Evolutionary conservation across 2,797 vertebrate genomes (phyloP), one percentile per base, ranked within the genome.

Genomic region (Squalus acanthias): DNA sequence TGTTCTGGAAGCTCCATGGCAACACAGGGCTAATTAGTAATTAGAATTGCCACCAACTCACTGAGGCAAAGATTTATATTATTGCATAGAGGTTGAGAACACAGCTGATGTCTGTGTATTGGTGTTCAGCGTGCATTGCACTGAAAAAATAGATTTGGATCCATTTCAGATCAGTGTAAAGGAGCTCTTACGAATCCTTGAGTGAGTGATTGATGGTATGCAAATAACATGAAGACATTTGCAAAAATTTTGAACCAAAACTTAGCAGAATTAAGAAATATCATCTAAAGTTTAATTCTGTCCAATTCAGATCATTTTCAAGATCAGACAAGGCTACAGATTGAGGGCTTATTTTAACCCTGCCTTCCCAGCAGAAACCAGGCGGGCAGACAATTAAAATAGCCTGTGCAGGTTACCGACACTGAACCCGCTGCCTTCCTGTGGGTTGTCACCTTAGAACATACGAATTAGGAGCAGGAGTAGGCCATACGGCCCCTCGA

Each of bases 41-140:
- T 95, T 95, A 95, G 74, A 95, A 76, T 76, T 95, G 70, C 94
- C 94, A 95, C 94, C 94, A 95, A 95, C 94, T 95, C 94, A 74
- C 94, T 76, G 94, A 95, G 72, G 76, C 94, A 95, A 95, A 95
- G 94, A 95, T 95, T 95, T 95, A 95, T 95, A 76, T 95, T 95
- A 95, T 95, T 95, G 94, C 26, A 95, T 57, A 33, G 72, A 95
- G 70, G 70, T 95, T 95, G 94, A 95, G 50, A 95, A 70, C 94
- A 76, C 94, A 95, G 94, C 94, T 95, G 94, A 95, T 95, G 70
- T 60, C 46, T 50, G 24, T 95, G 94, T 60, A 57, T 76, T 74
- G 70, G 94, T 76, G 94, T 76, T 95, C 72, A 76, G 70, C 70
- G 50, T 95, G 94, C 50, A 33, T 33, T 76, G 70, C 94, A 95